phyloP scores from a whole-genome alignment of 2,113 vertebrate genomes.

The Ranitomeya imitator region DNA sequence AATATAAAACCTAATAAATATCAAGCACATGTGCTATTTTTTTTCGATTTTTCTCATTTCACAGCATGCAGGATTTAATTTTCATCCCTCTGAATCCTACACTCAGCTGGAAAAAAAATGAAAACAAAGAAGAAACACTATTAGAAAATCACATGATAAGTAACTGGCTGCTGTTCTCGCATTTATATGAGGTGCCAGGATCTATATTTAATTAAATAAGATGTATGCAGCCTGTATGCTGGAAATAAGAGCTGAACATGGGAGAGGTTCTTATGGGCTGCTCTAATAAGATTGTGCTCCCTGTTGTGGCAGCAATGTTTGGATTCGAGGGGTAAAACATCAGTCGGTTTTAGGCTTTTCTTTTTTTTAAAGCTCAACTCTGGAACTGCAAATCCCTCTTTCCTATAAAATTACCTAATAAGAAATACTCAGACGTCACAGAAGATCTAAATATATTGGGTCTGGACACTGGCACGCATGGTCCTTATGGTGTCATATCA shows the following conservation, averaged over 20 bases:
- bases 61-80: slow-evolving; percentile 22
- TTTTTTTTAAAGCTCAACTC: too few species aligned
- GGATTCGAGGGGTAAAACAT: neutral
- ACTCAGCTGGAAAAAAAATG: slow-evolving; percentile 32
- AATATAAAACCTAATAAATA: slow-evolving; percentile 21
- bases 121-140: slow-evolving; percentile 26
- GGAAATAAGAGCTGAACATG: neutral
- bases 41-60: slow-evolving; percentile 29
- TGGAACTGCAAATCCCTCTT: neutral
- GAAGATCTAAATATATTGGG: neutral
- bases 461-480: neutral
- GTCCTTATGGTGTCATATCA: neutral
- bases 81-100: slow-evolving; percentile 18
- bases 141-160: slow-evolving; percentile 46
- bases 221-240: slow-evolving; percentile 24
- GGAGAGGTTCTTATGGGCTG: neutral
- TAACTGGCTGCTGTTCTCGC: slow-evolving; percentile 14
- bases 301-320: neutral
- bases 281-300: neutral
- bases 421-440: neutral
- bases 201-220: slow-evolving; percentile 52
- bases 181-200: slow-evolving; percentile 38
- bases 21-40: slow-evolving; percentile 24
- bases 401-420: neutral
- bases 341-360: neutral